A percentile compares a stretch with the other conserved stretches of the same genome.
Conservation (phyloP, 2,797 vertebrate genomes). For the Danio aesculapii region DNA sequence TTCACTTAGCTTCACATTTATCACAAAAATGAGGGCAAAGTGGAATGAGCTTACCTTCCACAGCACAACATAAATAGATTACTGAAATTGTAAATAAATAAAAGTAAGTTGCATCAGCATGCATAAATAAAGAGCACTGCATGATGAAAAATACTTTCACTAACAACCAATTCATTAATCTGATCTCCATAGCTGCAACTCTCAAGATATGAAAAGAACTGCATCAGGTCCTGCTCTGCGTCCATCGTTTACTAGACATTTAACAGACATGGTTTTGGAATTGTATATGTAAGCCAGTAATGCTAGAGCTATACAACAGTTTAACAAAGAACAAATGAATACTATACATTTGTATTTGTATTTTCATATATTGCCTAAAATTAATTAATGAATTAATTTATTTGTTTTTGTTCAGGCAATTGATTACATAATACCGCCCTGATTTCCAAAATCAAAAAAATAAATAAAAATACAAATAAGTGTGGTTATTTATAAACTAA, state of each 20-base stretch:
- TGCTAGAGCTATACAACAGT: no score
- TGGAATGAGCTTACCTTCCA: conserved; percentile 29
- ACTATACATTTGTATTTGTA: no score
- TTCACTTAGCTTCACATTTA: conserved; percentile 75
- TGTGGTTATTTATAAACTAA: no score
- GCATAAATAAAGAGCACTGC: conserved; percentile 9
- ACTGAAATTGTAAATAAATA: conserved; percentile 24
- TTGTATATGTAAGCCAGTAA: no score
- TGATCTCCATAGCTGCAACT: conserved; percentile 8
- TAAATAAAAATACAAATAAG: no score
- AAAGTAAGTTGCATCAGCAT: conserved; percentile 12
- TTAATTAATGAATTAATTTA: no score
- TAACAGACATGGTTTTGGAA: background rate
- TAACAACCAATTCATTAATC: conserved; percentile 24
- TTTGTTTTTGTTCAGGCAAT: no score
- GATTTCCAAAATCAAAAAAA: no score
- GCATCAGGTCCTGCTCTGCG: background rate
- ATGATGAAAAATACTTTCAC: conserved; percentile 2
- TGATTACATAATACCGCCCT: no score
- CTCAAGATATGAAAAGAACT: background rate
- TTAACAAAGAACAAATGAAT: no score
- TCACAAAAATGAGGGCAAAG: conserved; percentile 50
- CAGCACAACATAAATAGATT: background rate
- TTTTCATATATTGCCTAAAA: no score
- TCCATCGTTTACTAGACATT: background rate